Percentiles rank a stretch among this genome's conserved stretches.
These are phyloP conservation scores for Ophiothrix spiculata DNA, from an alignment of 35 echinoderm and acorn worm species.

Conservation along the genomic window DNA sequence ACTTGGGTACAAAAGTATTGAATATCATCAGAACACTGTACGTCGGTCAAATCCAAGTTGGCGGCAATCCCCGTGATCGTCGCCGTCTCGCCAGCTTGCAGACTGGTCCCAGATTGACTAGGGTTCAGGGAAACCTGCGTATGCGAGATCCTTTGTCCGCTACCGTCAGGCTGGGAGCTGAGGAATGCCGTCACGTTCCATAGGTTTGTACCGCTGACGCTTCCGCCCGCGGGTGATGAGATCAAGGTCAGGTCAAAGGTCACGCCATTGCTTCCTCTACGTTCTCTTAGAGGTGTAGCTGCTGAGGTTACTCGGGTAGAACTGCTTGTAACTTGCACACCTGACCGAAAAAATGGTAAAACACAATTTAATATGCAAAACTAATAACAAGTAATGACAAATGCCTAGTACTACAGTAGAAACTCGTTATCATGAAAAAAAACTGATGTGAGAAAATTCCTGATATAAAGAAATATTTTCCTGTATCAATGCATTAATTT, in stretches of 20 bases:
- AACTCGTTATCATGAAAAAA: too few relatives aligned
- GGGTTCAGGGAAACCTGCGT: constrained; percentile 24
- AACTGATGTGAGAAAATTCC: too few relatives aligned
- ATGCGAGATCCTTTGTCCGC: background rate
- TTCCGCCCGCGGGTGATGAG: constrained; percentile 40
- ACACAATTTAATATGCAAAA: too few relatives aligned
- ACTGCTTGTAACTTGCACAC: constrained; percentile 63
- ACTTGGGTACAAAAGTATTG: constrained; percentile 52
- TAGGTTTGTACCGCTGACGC: constrained; percentile 51
- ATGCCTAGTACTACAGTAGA: too few relatives aligned
- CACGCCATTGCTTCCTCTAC: constrained; percentile 24
- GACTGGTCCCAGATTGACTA: background rate
- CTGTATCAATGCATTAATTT: too few relatives aligned
- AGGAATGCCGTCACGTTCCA: constrained; percentile 58
- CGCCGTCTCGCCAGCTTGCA: constrained; percentile 8
- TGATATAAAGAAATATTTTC: too few relatives aligned
- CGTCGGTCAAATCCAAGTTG: background rate
- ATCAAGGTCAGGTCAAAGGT: constrained; percentile 56
- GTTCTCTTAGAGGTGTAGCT: constrained; percentile 36
- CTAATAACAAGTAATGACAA: too few relatives aligned
- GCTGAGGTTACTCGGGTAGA: constrained; percentile 1
- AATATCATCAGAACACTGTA: constrained; percentile 46
- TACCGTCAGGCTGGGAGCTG: constrained; percentile 46
- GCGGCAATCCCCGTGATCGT: background rate
- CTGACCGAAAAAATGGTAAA: constrained; percentile 26